Evolutionary conservation across 2,888 invertebrate species (phyloP).

Genomic region (Tetramorium bicarinatum): DNA sequence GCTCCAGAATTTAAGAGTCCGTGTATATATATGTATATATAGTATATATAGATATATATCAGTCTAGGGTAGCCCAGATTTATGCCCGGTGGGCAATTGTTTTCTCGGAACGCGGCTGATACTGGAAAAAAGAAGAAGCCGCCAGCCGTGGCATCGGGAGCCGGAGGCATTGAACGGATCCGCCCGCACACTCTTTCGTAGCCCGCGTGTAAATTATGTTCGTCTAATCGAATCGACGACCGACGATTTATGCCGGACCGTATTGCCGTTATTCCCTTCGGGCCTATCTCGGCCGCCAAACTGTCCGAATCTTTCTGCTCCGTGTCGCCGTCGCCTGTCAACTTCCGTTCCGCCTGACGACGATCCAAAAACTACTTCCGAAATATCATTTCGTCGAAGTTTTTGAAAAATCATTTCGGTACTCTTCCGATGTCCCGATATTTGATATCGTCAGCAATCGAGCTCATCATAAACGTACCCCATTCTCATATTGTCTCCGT

Average conservation of each 20-base stretch:
- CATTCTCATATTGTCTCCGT: constrained; percentile 17
- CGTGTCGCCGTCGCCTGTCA: constrained; percentile 33
- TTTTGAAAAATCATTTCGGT: constrained; percentile 79
- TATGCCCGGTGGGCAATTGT: constrained; percentile 81
- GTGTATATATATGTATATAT: not conserved
- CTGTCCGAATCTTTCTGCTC: constrained; percentile 35
- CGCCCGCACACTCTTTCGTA: constrained; percentile 55
- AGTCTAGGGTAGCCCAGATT: constrained; percentile 68
- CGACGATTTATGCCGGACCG: constrained; percentile 82
- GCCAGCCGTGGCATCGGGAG: not conserved
- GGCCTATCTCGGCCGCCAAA: constrained; percentile 62
- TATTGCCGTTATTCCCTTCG: constrained; percentile 81
- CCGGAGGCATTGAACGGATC: constrained; percentile 27
- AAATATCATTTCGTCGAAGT: constrained; percentile 74
- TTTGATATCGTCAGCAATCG: constrained; percentile 63
- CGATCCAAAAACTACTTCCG: constrained; percentile 61
- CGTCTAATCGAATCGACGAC: constrained; percentile 83
- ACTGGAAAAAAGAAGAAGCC: constrained; percentile 59
- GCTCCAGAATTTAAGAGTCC: constrained; percentile 62
- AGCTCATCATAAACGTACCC: constrained; percentile 29
- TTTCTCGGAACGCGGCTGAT: constrained; percentile 77
- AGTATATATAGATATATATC: constrained; percentile 24
- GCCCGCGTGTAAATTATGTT: constrained; percentile 80
- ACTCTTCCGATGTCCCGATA: constrained; percentile 46
- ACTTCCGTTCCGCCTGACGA: constrained; percentile 54